Conservation (phyloP, 1,140 invertebrate genomes). For the Plectrocnemia conspersa region DNA sequence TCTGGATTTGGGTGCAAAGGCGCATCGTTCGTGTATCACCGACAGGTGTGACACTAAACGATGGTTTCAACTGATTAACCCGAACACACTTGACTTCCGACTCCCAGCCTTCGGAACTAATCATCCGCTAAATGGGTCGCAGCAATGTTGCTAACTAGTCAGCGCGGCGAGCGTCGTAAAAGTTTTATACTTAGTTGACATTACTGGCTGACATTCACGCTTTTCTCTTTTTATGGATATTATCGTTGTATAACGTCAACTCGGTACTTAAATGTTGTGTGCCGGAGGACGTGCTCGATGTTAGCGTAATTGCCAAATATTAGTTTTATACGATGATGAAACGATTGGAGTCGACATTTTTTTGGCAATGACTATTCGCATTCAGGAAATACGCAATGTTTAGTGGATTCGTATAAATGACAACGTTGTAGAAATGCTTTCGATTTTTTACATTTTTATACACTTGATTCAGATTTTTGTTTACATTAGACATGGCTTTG, state of each 20-base stretch:
- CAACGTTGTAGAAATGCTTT: no score
- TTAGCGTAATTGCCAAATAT: neutral
- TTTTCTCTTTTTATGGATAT: no score
- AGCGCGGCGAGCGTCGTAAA: neutral
- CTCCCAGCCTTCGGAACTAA: neutral
- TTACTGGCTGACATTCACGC: slow-evolving; percentile 14
- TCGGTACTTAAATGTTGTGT: neutral
- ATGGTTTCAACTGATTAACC: no score
- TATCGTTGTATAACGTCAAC: no score
- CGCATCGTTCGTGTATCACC: neutral
- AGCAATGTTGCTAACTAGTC: neutral
- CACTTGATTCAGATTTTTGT: no score
- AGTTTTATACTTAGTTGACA: slow-evolving; percentile 12
- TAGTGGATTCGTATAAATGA: no score
- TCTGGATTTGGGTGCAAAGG: neutral
- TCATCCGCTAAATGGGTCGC: slow-evolving; percentile 1
- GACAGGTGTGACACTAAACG: neutral
- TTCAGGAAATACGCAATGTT: neutral
- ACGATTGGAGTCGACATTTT: neutral
- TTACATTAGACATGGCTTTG: no score
- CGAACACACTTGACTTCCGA: no score
- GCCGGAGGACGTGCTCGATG: neutral
- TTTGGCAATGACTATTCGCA: neutral
- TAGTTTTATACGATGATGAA: neutral
- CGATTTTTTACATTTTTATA: no score